phyloP scores from a whole-genome alignment of 2,888 invertebrate species.

The Ernsta delagoae region DNA sequence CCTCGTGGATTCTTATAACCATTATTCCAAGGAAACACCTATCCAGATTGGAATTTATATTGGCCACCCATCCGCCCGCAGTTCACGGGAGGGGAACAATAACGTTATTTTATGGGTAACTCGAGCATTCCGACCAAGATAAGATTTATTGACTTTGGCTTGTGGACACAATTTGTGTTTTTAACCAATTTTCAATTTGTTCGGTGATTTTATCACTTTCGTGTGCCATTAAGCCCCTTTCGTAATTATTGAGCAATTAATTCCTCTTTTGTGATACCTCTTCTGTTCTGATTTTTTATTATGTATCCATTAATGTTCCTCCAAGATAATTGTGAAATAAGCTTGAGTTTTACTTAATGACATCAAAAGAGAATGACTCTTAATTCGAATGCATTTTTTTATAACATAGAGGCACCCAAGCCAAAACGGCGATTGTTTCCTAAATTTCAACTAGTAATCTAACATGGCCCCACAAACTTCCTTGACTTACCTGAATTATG shows the following conservation, averaged over 20 bases:
- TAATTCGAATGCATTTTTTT: no score
- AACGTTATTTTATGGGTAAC: slow-evolving; percentile 53
- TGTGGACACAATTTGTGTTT: slow-evolving; percentile 21
- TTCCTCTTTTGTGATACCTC: background rate
- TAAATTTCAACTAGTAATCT: no score
- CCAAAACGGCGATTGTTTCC: no score
- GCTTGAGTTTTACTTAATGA: no score
- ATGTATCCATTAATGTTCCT: no score
- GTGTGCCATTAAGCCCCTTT: background rate
- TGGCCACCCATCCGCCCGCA: slow-evolving; percentile 43
- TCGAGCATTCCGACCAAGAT: slow-evolving; percentile 48
- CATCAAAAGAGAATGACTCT: no score
- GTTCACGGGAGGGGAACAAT: slow-evolving; percentile 45
- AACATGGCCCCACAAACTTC: no score
- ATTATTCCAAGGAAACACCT: slow-evolving; percentile 41
- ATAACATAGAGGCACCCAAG: no score
- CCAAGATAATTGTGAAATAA: no score
- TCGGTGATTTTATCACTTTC: background rate
- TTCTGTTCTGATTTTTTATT: no score
- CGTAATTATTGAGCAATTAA: background rate
- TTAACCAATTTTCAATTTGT: slow-evolving; percentile 28
- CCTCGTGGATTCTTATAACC: slow-evolving; percentile 37
- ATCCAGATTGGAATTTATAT: slow-evolving; percentile 49
- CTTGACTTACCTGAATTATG: no score
- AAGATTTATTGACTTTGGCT: slow-evolving; percentile 50